Evolutionary conservation across 2,113 vertebrate species (phyloP).

Genomic region (Rhinopomastus cyanomelas): DNA sequence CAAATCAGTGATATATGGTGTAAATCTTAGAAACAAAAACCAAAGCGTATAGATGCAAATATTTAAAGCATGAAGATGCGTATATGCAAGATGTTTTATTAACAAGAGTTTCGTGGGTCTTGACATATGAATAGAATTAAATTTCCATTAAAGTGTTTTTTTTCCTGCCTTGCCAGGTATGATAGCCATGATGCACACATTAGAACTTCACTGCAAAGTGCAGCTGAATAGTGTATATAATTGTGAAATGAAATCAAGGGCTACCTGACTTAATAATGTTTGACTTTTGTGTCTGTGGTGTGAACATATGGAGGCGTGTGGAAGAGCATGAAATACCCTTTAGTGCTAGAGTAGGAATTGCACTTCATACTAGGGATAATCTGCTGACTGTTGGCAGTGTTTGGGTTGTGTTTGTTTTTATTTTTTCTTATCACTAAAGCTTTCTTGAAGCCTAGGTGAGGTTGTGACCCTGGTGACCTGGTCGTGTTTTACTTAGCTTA

Average conservation of each 20-base stretch:
- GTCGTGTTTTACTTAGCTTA: neutral
- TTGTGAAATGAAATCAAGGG: neutral
- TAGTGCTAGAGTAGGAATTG: neutral
- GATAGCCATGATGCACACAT: neutral
- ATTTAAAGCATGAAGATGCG: neutral
- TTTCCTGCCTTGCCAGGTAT: neutral
- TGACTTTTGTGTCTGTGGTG: neutral
- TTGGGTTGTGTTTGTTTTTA: neutral
- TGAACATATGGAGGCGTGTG: neutral
- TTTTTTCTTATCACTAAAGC: neutral
- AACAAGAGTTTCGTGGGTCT: neutral
- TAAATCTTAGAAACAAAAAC: neutral
- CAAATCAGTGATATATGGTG: neutral
- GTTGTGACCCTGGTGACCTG: neutral
- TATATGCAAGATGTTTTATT: neutral
- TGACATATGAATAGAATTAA: neutral
- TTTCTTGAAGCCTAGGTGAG: neutral
- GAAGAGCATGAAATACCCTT: neutral
- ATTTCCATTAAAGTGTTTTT: neutral
- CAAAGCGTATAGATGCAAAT: neutral
- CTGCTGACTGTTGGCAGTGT: neutral
- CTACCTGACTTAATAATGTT: neutral
- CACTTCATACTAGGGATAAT: neutral
- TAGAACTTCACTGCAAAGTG: neutral
- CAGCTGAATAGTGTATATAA: neutral